These are phyloP conservation scores for Nasua narica DNA, from an alignment of 2,797 vertebrate species.

Conservation along the genomic window DNA sequence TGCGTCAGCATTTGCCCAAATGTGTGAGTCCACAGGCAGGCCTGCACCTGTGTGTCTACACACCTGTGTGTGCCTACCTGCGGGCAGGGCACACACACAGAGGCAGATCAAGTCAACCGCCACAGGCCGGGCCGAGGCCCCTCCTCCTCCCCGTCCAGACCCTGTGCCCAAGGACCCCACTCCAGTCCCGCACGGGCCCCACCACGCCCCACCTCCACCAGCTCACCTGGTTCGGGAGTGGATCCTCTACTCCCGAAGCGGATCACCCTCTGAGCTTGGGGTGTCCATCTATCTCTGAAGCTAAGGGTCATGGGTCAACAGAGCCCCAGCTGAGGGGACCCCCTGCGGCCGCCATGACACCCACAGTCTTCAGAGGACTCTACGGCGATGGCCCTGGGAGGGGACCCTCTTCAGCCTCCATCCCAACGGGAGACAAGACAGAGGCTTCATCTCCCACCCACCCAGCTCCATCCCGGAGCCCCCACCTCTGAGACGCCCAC, in stretches of 20 bases:
- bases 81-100: background rate
- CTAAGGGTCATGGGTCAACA: background rate
- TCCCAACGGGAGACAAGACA: too few relatives aligned
- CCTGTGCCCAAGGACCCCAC: background rate
- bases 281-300: background rate
- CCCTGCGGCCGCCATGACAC: too few relatives aligned
- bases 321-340: background rate
- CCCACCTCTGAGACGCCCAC: background rate
- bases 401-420: background rate
- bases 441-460: background rate
- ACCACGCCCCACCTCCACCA: background rate
- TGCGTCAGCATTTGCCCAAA: background rate
- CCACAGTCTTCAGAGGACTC: background rate
- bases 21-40: background rate
- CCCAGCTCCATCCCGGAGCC: background rate
- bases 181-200: background rate
- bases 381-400: background rate
- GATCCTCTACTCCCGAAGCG: too few relatives aligned
- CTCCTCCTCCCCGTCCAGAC: background rate
- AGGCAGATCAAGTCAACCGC: background rate
- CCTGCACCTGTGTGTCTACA: background rate
- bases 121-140: background rate
- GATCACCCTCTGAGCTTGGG: too few relatives aligned
- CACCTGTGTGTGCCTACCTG: background rate
- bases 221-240: background rate